Conservation (phyloP, 92 coral and sea anemone genomes). For the Chrysogorgia sp. region DNA sequence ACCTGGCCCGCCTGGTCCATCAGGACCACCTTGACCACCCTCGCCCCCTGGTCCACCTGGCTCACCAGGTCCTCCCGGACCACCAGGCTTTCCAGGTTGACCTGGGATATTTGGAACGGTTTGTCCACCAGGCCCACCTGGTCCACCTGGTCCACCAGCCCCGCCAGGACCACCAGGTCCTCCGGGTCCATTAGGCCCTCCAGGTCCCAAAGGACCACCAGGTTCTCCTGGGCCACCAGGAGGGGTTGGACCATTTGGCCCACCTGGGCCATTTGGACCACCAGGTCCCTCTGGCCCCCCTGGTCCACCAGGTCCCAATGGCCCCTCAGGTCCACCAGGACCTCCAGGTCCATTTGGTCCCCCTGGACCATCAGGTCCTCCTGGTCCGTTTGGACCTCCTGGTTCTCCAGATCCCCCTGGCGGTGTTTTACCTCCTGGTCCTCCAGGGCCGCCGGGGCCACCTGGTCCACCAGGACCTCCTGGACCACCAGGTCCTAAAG, state of each 20-base stretch:
- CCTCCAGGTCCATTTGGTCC: constrained; percentile 86
- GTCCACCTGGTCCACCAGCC: constrained; percentile 82
- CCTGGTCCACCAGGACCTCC: constrained; percentile 59
- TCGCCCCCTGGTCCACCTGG: constrained; percentile 31
- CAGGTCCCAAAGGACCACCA: constrained; percentile 55
- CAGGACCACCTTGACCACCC: constrained; percentile 62
- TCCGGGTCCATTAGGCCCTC: constrained; percentile 37
- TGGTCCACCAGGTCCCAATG: constrained; percentile 61
- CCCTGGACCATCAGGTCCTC: constrained; percentile 77
- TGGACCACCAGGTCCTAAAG: constrained; percentile 74
- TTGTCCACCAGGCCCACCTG: constrained; percentile 79
- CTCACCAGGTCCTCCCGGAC: constrained; percentile 52
- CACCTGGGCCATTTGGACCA: constrained; percentile 51
- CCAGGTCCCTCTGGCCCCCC: background rate
- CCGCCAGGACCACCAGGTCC: constrained; percentile 57
- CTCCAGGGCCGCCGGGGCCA: constrained; percentile 81
- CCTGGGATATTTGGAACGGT: constrained; percentile 81
- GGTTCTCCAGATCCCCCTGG: constrained; percentile 71
- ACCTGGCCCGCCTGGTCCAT: constrained; percentile 75
- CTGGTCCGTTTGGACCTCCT: constrained; percentile 75
- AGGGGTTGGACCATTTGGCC: constrained; percentile 56
- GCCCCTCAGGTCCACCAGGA: constrained; percentile 73
- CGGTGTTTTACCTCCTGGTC: constrained; percentile 70
- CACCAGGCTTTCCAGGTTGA: constrained; percentile 75
- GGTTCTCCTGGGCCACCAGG: constrained; percentile 69